phyloP scores from a whole-genome alignment of 2,888 invertebrate species.

The Rhogogaster chlorosoma region DNA sequence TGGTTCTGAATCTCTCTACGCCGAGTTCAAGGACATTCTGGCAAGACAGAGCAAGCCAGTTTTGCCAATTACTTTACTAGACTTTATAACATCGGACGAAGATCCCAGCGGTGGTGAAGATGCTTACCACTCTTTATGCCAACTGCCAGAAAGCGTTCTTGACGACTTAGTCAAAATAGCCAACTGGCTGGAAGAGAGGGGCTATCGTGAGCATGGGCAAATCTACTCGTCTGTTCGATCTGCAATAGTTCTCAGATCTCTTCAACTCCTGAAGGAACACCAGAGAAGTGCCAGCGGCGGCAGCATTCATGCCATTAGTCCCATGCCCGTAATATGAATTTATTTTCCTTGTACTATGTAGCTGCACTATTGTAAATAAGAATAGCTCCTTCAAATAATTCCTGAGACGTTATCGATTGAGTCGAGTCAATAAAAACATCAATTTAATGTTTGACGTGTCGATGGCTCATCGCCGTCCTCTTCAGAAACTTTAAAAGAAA shows the following conservation, averaged over 20 bases:
- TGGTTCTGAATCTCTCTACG: slow-evolving; percentile 92
- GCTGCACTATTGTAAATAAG: neutral
- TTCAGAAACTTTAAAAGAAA: too few relatives aligned
- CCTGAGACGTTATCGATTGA: too few relatives aligned
- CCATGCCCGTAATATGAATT: slow-evolving; percentile 81
- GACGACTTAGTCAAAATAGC: slow-evolving; percentile 89
- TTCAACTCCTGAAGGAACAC: slow-evolving; percentile 89
- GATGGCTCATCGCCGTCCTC: too few relatives aligned
- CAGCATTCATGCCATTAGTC: slow-evolving; percentile 83
- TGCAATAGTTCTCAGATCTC: slow-evolving; percentile 86
- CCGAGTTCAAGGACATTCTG: slow-evolving; percentile 92
- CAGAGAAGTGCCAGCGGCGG: slow-evolving; percentile 89
- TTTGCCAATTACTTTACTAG: slow-evolving; percentile 92
- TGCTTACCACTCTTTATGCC: slow-evolving; percentile 82
- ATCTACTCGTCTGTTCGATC: slow-evolving; percentile 89
- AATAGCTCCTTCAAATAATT: too few relatives aligned
- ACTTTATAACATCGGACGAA: slow-evolving; percentile 92
- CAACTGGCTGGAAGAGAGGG: slow-evolving; percentile 90
- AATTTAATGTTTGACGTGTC: too few relatives aligned
- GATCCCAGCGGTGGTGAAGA: slow-evolving; percentile 82
- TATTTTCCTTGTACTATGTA: neutral
- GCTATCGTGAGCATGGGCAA: slow-evolving; percentile 86
- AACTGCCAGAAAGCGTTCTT: slow-evolving; percentile 85
- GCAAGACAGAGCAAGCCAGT: slow-evolving; percentile 92
- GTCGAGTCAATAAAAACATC: too few relatives aligned